These are phyloP conservation scores for Trichechus manatus DNA, from an alignment of 2,113 vertebrate genomes.

Conservation along the genomic window DNA sequence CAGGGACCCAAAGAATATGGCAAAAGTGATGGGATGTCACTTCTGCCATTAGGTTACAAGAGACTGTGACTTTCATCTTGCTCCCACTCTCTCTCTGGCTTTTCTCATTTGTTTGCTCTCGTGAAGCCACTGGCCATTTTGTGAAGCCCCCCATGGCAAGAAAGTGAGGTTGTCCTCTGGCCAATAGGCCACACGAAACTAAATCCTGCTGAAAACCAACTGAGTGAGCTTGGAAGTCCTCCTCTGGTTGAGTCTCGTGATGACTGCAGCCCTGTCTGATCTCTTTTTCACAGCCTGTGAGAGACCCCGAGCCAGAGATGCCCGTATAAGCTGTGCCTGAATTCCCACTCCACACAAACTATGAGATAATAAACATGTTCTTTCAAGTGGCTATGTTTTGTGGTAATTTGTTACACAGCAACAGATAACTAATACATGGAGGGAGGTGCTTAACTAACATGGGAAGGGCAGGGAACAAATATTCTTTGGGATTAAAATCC, in stretches of 20 bases:
- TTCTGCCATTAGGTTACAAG: neutral
- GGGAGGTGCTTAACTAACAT: neutral
- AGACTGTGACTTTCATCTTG: neutral
- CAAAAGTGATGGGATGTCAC: neutral
- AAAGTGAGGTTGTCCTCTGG: neutral
- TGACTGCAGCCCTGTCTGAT: neutral
- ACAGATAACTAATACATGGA: neutral
- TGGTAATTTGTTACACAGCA: slow-evolving; percentile 8
- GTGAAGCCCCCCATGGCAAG: neutral
- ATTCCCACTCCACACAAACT: neutral
- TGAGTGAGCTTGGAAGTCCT: neutral
- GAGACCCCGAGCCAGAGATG: neutral
- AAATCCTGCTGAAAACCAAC: neutral
- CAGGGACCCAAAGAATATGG: neutral
- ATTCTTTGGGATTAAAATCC: slow-evolving; percentile 28
- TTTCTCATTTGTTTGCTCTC: neutral
- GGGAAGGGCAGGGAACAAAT: neutral
- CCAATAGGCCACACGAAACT: neutral
- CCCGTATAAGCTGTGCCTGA: neutral
- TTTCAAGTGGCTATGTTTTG: slow-evolving; percentile 35
- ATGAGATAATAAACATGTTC: neutral
- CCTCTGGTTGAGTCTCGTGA: neutral
- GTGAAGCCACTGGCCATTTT: neutral
- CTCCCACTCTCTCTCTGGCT: neutral
- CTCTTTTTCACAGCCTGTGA: neutral